These are phyloP conservation scores for Chaenodraco wilsoni DNA, from an alignment of 2,797 vertebrate species.

Conservation along the genomic window DNA sequence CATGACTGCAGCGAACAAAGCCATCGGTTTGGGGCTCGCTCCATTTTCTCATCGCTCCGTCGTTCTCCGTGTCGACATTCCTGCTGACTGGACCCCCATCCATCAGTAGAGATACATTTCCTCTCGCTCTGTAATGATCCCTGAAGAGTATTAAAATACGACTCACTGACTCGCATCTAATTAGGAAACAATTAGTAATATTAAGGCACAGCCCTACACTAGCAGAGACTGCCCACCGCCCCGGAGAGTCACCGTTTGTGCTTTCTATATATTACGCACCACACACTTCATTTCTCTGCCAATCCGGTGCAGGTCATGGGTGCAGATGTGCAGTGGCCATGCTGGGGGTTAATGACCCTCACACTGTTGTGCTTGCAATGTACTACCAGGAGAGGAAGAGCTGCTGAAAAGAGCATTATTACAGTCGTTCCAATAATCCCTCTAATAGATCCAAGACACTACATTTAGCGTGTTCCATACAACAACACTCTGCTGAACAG, in stretches of 20 bases:
- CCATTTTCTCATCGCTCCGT: conserved; percentile 46
- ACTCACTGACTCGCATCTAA: conserved; percentile 79
- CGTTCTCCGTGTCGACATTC: conserved; percentile 62
- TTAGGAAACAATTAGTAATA: conserved; percentile 83
- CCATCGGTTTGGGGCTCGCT: conserved; percentile 53
- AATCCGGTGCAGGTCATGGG: conserved; percentile 56
- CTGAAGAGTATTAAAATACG: conserved; percentile 76
- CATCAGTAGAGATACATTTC: conserved; percentile 67
- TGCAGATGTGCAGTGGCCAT: conserved; percentile 52
- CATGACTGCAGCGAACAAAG: conserved; percentile 57
- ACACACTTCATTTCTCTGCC: conserved; percentile 63
- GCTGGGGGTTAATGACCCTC: conserved; percentile 71
- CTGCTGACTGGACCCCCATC: conserved; percentile 69
- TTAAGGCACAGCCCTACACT: conserved; percentile 65
- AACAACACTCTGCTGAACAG: conserved; percentile 42
- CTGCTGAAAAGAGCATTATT: conserved; percentile 48
- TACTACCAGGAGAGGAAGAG: conserved; percentile 21
- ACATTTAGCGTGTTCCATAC: conserved; percentile 38
- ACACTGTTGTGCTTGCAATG: conserved; percentile 58
- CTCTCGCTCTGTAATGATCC: conserved; percentile 72
- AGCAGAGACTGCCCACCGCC: conserved; percentile 62
- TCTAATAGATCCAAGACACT: conserved; percentile 28
- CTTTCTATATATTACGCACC: conserved; percentile 52
- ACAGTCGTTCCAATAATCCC: conserved; percentile 42
- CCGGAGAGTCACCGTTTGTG: conserved; percentile 65